Base-by-base conservation (phyloP, 2,113 vertebrate species). In the Myiozetetes cayanensis region DNA sequence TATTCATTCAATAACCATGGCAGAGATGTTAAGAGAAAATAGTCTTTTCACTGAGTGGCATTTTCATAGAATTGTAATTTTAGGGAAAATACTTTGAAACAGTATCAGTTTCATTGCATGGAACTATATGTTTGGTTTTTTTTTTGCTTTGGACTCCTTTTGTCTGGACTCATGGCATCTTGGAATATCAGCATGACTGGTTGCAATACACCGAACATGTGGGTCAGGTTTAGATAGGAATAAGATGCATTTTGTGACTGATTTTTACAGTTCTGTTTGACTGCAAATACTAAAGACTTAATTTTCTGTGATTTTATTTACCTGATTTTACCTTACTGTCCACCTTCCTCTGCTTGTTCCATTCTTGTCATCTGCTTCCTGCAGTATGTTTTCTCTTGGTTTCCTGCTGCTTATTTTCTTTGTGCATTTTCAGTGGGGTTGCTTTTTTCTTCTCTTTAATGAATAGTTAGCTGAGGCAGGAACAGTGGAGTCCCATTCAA, bases 11-110 rank as follows among this genome's bases (percentile, higher is more conserved):
- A 6, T 87, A 75, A 66, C 53, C 21, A 2, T 79, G 67, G 41
- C 85, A 93, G 67, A 85, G 41, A 70, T 53, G 10, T 56, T 87
- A 71, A 46, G 58, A 89, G n/a, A 70, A 94, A 87, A 31, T 46
- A 62, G 59, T 44, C 62, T 89, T 89, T 95, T 87, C 23, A 76
- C 41, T 23, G n/a, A 55, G 41, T 37, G 24, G 19, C 89, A 23
- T 80, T 92, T 85, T 91, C 28, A 31, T 10, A 61, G 61, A 59
- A 12, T n/a, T 21, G 12, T 72, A 59, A 67, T 63, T 87, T 52
- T 67, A 72, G 39, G 37, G n/a, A 21, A 89, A 91, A 27, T 65
- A 27, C 15, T 56, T 87, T 10, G 44, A 63, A 90, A 41, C 72
- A 47, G 19, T 52, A 8, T 2, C 18, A 5, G 6, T 56, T 52